Evolutionary conservation across 2,888 invertebrate genomes (phyloP).

Genomic region (Tachina lurida): DNA sequence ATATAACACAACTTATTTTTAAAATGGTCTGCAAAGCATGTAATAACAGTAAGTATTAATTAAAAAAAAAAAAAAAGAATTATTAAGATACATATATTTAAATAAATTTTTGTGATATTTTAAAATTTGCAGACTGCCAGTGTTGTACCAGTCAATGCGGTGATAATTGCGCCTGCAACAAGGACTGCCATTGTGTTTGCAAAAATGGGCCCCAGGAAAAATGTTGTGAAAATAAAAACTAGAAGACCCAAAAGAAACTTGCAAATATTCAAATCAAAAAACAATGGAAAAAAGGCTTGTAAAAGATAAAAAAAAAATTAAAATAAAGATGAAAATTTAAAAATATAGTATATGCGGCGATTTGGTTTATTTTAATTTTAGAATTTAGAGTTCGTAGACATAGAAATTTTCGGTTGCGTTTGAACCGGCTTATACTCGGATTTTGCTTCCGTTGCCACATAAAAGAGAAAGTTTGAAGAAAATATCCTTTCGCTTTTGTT

Average conservation of each 20-base stretch:
- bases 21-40: conserved; percentile 77
- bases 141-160: conserved; percentile 76
- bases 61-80: neutral
- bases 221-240: conserved; percentile 75
- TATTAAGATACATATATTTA: neutral
- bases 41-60: conserved; percentile 74
- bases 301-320: neutral
- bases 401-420: too few relatives aligned
- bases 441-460: too few relatives aligned
- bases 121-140: conserved; percentile 74
- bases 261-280: neutral
- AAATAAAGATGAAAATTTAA: too few relatives aligned
- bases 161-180: conserved; percentile 76
- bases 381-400: too few relatives aligned
- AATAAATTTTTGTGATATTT: conserved; percentile 1
- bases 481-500: too few relatives aligned
- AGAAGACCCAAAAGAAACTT: neutral
- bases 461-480: too few relatives aligned
- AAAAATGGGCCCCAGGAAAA: conserved; percentile 77
- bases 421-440: too few relatives aligned
- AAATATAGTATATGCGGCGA: too few relatives aligned
- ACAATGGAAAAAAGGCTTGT: neutral
- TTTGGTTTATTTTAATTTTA: too few relatives aligned
- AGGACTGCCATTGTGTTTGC: conserved; percentile 76
- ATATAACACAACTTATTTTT: neutral